Percentiles rank a stretch among this genome's conserved stretches.
phyloP scores from a whole-genome alignment of 2,888 invertebrate genomes.

The Ephialtes manifestator region DNA sequence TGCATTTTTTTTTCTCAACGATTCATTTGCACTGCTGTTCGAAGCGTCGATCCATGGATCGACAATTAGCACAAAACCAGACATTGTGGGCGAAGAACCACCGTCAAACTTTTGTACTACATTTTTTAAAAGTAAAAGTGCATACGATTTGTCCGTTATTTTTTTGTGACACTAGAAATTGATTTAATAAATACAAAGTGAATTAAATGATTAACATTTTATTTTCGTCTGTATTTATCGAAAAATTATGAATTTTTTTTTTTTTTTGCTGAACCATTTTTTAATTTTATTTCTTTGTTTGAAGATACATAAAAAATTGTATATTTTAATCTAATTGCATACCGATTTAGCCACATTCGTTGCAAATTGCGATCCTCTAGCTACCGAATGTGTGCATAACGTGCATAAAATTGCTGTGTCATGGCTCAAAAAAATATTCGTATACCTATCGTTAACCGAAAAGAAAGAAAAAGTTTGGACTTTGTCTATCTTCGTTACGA shows the following conservation, averaged over 20 bases:
- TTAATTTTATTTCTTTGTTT: too few species aligned
- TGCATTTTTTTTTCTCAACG: conserved; percentile 6
- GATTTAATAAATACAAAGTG: too few species aligned
- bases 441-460: neutral
- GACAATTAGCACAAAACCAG: conserved; percentile 17
- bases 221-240: too few species aligned
- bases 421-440: neutral
- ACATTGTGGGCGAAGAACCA: neutral
- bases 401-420: too few species aligned
- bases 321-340: too few species aligned
- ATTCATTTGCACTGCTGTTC: neutral
- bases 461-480: neutral
- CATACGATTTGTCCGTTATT: neutral
- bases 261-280: too few species aligned
- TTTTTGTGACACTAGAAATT: neutral
- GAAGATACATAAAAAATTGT: too few species aligned
- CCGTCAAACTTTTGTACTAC: neutral
- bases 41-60: conserved; percentile 2
- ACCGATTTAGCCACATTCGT: too few species aligned
- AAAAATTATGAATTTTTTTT: too few species aligned
- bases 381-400: too few species aligned
- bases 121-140: neutral
- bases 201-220: too few species aligned
- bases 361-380: too few species aligned
- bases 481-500: neutral